A percentile compares a stretch with the other conserved stretches of the same genome.
Conservation (phyloP, 1,140 invertebrate genomes). For the Apis florea region DNA sequence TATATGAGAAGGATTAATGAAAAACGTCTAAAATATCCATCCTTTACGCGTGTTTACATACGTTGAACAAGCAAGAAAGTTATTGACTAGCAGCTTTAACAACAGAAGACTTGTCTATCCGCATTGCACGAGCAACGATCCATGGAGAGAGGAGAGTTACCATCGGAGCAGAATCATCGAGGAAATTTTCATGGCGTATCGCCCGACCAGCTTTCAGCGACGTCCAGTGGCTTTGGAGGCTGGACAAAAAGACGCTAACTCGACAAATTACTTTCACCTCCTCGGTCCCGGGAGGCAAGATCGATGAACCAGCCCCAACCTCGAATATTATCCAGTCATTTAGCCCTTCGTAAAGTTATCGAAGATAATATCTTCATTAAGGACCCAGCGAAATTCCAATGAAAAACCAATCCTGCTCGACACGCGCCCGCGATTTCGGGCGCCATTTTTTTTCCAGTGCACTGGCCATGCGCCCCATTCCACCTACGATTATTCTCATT, state of each 20-base stretch:
- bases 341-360: conserved; percentile 20
- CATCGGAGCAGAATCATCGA: neutral
- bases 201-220: neutral
- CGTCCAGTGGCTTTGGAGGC: neutral
- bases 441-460: neutral
- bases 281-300: conserved; percentile 22
- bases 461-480: no score
- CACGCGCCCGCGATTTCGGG: neutral
- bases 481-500: no score
- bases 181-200: conserved; percentile 11
- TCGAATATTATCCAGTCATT: conserved; percentile 38
- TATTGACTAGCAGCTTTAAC: neutral
- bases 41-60: no score
- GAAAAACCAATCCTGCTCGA: conserved; percentile 4
- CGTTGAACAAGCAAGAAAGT: no score
- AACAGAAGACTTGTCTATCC: neutral
- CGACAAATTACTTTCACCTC: conserved; percentile 39
- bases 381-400: neutral
- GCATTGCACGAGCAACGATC: neutral
- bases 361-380: conserved; percentile 37
- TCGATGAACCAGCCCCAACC: conserved; percentile 16
- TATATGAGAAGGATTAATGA: no score
- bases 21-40: no score
- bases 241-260: conserved; percentile 29
- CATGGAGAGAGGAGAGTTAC: neutral